A percentile compares a stretch with the other conserved stretches of the same genome.
Conservation (phyloP, 2,113 vertebrate species). For the Cairina moschata region DNA sequence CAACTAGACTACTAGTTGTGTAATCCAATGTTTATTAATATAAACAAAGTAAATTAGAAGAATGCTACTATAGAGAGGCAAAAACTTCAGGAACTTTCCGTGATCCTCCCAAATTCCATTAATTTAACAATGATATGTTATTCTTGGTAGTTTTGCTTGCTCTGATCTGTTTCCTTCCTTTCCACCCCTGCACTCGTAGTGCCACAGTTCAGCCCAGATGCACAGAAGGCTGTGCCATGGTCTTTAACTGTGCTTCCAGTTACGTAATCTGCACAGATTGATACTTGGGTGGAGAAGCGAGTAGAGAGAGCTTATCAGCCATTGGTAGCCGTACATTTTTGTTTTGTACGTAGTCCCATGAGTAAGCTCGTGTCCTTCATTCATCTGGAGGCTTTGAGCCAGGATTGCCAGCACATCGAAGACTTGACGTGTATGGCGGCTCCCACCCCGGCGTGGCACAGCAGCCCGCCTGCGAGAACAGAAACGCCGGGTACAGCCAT, state of each 20-base stretch:
- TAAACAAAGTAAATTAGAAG: slow-evolving; percentile 78
- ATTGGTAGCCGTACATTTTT: not conserved
- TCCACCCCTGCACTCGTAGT: not conserved
- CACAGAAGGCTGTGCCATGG: not conserved
- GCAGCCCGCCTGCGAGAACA: not conserved
- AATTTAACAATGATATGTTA: slow-evolving; percentile 48
- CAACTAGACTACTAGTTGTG: slow-evolving; percentile 75
- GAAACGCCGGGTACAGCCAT: rapidly evolving
- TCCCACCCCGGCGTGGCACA: not conserved
- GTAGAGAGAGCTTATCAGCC: not conserved
- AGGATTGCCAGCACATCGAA: not conserved
- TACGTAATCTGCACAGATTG: not conserved
- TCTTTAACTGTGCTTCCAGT: not conserved
- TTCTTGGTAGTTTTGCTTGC: slow-evolving; percentile 44
- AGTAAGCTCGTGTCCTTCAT: not conserved
- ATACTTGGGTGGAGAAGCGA: not conserved
- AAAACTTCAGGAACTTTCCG: slow-evolving; percentile 60
- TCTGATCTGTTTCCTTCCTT: slow-evolving; percentile 23
- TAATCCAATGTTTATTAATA: slow-evolving; percentile 77
- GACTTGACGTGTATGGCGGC: rapidly evolving
- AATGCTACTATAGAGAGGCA: slow-evolving; percentile 67
- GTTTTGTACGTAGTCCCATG: not conserved
- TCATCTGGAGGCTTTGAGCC: not conserved
- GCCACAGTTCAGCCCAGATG: not conserved
- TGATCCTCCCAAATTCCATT: slow-evolving; percentile 49